phyloP scores from a whole-genome alignment of 2,113 vertebrate species.

The Choloepus hoffmanni region DNA sequence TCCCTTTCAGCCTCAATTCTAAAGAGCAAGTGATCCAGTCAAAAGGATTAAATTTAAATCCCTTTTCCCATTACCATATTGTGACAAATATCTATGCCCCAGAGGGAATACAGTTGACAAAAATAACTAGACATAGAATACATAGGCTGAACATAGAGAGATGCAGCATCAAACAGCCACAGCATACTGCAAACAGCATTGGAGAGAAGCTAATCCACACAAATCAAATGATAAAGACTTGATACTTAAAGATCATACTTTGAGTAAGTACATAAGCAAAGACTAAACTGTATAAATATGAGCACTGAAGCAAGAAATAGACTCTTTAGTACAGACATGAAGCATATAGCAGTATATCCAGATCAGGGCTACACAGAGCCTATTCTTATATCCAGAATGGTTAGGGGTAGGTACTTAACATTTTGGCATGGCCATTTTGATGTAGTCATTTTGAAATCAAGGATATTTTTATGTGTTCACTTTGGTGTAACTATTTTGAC shows the following conservation, averaged over 20 bases:
- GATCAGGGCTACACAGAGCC: neutral
- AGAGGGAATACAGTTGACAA: conserved; percentile 26
- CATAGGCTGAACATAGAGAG: conserved; percentile 4
- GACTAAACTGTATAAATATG: neutral
- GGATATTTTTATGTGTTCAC: neutral
- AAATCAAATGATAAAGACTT: conserved; percentile 44
- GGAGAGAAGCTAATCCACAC: neutral
- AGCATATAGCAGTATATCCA: neutral
- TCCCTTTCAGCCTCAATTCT: conserved; percentile 36
- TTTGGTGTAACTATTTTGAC: conserved; percentile 33
- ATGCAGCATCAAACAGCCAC: neutral
- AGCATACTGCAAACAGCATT: neutral
- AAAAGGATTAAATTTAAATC: conserved; percentile 33
- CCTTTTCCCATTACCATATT: neutral
- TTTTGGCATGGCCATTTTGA: conserved; percentile 19
- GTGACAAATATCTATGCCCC: neutral
- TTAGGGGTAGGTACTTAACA: neutral
- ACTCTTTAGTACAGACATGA: conserved; percentile 23
- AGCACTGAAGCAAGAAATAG: neutral
- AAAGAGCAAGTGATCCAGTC: neutral
- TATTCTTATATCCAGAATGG: conserved; percentile 1
- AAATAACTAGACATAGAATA: conserved; percentile 36
- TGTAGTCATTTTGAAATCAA: neutral
- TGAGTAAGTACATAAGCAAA: neutral
- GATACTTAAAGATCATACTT: neutral